Base-by-base conservation (phyloP, 2,888 invertebrate genomes). In the Thymelicus acteon region DNA sequence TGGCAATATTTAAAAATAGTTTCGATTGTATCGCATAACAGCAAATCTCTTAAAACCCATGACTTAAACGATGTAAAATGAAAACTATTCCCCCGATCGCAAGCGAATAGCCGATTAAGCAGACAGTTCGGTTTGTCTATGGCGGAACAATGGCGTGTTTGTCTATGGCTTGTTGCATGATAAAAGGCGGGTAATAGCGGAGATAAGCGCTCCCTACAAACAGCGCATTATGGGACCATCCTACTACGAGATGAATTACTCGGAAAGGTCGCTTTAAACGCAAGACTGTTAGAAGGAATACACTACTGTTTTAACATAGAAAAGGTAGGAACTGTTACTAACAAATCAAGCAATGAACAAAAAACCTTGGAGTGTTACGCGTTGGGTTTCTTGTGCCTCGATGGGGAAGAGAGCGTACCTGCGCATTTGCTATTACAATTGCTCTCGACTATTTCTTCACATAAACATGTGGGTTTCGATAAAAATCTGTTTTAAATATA, bases 81-180 rank as follows among this genome's bases (percentile, higher is more conserved):
- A 52, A 8, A 60, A 70, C 63, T 60, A 60, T 64, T 60, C 60
- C 65, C 70, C 63, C 60, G 71, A 65, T 70, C 64, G 70, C 64
- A 70, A 71, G 71, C 65, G 60, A 71, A 65, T 60, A 60, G 65
- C 65, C 64, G 71, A 65, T 71, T 71, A 65, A 52, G 65, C 71
- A 65, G 64, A 71, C 71, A 65, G 71, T 60, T 70, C 65, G 65
- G 65, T 58, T 58, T 60, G 66, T 65, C 65, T 65, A 54, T 54
- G 71, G 71, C 71, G 65, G 71, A 65, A 71, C 71, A 71, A 71
- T 71, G 54, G 71, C 65, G 65, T 65, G 71, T 65, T 67, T 71
- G 71, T 71, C 66, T 71, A 62, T 63, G 67, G 62, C 66, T 66
- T 67, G 71, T 62, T 67, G 66, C 67, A 71, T 67, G 71, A 71